Percentiles rank a stretch among this genome's conserved stretches.
These are phyloP conservation scores for Coenonympha arcania DNA, from an alignment of 2,888 invertebrate genomes.

Conservation along the genomic window DNA sequence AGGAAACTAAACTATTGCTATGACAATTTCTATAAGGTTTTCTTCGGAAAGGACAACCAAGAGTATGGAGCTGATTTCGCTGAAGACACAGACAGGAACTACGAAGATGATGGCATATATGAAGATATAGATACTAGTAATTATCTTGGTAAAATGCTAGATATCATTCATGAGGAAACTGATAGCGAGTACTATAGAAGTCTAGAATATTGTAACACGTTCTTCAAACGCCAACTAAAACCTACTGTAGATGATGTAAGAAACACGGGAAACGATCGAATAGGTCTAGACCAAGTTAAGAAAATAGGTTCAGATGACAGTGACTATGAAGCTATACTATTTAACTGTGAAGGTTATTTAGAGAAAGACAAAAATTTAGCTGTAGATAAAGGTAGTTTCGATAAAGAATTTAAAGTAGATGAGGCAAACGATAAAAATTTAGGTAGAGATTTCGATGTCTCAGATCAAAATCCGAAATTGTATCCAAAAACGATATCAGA, in stretches of 20 bases:
- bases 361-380: conserved; percentile 25
- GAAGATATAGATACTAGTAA: conserved; percentile 55
- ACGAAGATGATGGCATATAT: conserved; percentile 56
- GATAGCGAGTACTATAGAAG: conserved; percentile 69
- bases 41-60: conserved; percentile 50
- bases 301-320: conserved; percentile 24
- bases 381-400: conserved; percentile 21
- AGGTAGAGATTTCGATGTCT: conserved; percentile 2
- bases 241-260: neutral
- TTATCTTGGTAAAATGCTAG: conserved; percentile 47
- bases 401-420: no score
- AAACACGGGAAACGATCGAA: neutral
- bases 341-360: conserved; percentile 45
- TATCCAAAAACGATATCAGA: conserved; percentile 55
- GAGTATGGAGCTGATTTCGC: conserved; percentile 51
- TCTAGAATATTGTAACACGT: conserved; percentile 56
- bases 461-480: conserved; percentile 38
- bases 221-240: conserved; percentile 30
- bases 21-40: conserved; percentile 65
- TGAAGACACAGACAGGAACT: conserved; percentile 27
- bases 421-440: conserved; percentile 19
- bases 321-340: conserved; percentile 43
- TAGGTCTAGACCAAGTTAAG: neutral
- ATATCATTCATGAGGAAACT: conserved; percentile 66
- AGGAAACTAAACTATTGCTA: conserved; percentile 68